Evolutionary conservation across 2,797 vertebrate genomes (phyloP).

Genomic region (Notamacropus eugenii): DNA sequence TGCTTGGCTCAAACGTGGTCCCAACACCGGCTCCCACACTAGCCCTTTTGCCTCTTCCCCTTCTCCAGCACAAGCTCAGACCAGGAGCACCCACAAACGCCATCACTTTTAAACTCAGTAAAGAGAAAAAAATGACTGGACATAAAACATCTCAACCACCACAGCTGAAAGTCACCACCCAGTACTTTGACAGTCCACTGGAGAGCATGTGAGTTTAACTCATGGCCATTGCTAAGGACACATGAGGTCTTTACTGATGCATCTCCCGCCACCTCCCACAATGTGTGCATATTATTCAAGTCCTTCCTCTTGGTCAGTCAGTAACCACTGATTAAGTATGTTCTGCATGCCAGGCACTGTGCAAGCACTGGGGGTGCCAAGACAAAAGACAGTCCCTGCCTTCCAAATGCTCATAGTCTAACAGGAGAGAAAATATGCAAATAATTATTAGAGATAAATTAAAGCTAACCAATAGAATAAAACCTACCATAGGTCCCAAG

Average conservation of each 20-base stretch:
- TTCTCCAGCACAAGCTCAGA: conserved; percentile 65
- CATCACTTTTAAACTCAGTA: background rate
- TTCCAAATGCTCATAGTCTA: background rate
- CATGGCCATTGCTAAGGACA: background rate
- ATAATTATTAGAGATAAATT: background rate
- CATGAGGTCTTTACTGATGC: background rate
- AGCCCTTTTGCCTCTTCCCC: conserved; percentile 49
- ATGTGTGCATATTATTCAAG: background rate
- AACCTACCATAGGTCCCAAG: background rate
- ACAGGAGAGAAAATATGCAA: background rate
- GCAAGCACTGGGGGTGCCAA: background rate
- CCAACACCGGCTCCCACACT: conserved; percentile 8
- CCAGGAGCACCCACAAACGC: background rate
- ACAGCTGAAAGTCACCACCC: background rate
- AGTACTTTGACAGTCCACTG: background rate
- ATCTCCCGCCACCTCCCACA: background rate
- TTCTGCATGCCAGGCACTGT: background rate
- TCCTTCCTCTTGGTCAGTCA: background rate
- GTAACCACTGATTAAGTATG: background rate
- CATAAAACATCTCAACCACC: background rate
- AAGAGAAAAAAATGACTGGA: background rate
- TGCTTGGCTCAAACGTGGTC: background rate
- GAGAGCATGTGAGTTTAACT: too few relatives aligned
- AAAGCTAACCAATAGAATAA: background rate
- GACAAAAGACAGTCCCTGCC: background rate